Evolutionary conservation across 2,113 vertebrate species (phyloP), one percentile per base, ranked within the genome.

Genomic region (Chloroceryle aenea): DNA sequence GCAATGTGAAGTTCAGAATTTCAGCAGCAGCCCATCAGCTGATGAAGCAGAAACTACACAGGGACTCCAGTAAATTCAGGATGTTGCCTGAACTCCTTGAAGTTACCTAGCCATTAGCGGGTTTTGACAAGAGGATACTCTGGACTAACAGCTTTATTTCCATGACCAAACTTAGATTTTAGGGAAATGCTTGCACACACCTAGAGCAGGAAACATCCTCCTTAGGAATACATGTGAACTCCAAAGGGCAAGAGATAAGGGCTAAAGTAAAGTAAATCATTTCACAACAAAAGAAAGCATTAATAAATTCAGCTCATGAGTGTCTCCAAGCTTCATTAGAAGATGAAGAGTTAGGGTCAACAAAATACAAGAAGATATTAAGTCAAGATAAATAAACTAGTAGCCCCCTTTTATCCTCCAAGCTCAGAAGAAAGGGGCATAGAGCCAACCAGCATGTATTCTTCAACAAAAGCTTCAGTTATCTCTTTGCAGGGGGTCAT

Each of bases 291-390:
- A 90, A 75, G 40, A 85, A 91, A 95, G 52, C 66, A 87, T 85
- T 94, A 86, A 52, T 68, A 96, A 83, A 94, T 77, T 80, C 58
- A 87, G 45, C 50, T 90, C 45, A 45, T 63, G 9, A 93, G 34
- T 0, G 3, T 84, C 85, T 93, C 76, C 68, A 40, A 73, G 55
- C 12, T 94, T 79, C 92, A 90, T 83, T 86, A 94, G 68, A 88
- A 95, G 96, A 92, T 2, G 6, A 21, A 90, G 66, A 92, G 50
- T 87, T 93, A 87, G 78, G 71, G 59, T 95, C 95, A 85, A 78
- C 84, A 71, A 95, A 93, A 96, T 90, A 95, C 78, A 92, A 90
- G 90, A 96, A 95, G 89, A 88, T 92, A 96, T 87, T 89, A 90
- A 89, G 85, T 85, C 34, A 83, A 91, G 71, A 90, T 80, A 96